phyloP scores from a whole-genome alignment of 2,888 invertebrate genomes.

The Tridacna crocea region DNA sequence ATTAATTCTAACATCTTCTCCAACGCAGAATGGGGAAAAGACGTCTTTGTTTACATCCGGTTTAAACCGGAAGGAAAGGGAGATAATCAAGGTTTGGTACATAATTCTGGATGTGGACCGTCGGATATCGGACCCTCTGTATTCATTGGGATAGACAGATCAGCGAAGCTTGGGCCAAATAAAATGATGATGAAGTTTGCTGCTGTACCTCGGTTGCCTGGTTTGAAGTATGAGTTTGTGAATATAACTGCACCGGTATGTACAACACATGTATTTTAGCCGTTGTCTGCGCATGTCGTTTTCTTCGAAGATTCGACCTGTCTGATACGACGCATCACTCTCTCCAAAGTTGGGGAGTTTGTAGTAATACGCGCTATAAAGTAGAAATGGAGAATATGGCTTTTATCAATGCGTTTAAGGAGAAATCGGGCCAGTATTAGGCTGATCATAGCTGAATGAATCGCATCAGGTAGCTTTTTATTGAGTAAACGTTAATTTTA shows the following conservation, averaged over 20 bases:
- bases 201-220: slow-evolving; percentile 31
- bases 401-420: too few relatives aligned
- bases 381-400: too few relatives aligned
- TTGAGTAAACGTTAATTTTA: too few relatives aligned
- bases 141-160: slow-evolving; percentile 57
- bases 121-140: slow-evolving; percentile 62
- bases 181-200: slow-evolving; percentile 58
- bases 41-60: slow-evolving; percentile 55
- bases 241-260: slow-evolving; percentile 58
- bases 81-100: slow-evolving; percentile 49
- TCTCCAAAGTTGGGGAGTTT: too few relatives aligned
- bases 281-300: too few relatives aligned
- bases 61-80: slow-evolving; percentile 56
- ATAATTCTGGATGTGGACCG: slow-evolving; percentile 63
- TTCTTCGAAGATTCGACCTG: too few relatives aligned
- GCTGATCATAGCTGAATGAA: too few relatives aligned
- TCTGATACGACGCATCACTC: too few relatives aligned
- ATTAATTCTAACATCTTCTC: slow-evolving; percentile 61
- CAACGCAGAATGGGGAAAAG: slow-evolving; percentile 57
- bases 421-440: too few relatives aligned
- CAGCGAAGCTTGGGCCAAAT: slow-evolving; percentile 8
- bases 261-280: too few relatives aligned
- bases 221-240: slow-evolving; percentile 53
- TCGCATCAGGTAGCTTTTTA: too few relatives aligned
- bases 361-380: too few relatives aligned